Evolutionary conservation across 1,140 invertebrate genomes (phyloP).

Genomic region (Heliconius nattereri): DNA sequence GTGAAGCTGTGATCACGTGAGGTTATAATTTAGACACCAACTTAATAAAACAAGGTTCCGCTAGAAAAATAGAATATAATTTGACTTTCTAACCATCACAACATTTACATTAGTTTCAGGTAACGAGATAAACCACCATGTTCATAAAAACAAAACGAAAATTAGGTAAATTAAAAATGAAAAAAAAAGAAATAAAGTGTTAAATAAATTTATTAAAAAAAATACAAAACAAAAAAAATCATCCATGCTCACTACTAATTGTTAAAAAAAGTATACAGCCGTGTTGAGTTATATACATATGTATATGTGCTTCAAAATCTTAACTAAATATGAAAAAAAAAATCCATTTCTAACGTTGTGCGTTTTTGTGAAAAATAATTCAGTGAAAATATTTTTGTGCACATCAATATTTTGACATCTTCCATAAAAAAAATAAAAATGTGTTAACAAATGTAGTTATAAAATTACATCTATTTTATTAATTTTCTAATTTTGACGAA

Average conservation of each 20-base stretch:
- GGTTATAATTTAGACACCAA: too few species aligned
- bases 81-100: conserved; percentile 64
- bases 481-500: too few species aligned
- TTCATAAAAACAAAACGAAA: conserved; percentile 37
- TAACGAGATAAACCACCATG: conserved; percentile 39
- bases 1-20: too few species aligned
- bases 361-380: conserved; percentile 13
- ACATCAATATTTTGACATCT: too few species aligned
- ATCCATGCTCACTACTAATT: conserved; percentile 61
- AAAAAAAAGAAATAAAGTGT: conserved; percentile 60
- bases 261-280: conserved; percentile 42
- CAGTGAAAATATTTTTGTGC: not conserved
- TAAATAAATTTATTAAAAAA: conserved; percentile 79
- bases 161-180: conserved; percentile 34
- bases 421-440: too few species aligned
- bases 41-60: conserved; percentile 54
- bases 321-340: conserved; percentile 2
- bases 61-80: conserved; percentile 77
- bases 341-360: conserved; percentile 1
- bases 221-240: conserved; percentile 70
- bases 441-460: too few species aligned
- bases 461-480: too few species aligned
- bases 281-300: conserved; percentile 32
- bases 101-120: conserved; percentile 61
- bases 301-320: conserved; percentile 21